phyloP scores from a whole-genome alignment of 2,797 vertebrate species.

The Channa striata region DNA sequence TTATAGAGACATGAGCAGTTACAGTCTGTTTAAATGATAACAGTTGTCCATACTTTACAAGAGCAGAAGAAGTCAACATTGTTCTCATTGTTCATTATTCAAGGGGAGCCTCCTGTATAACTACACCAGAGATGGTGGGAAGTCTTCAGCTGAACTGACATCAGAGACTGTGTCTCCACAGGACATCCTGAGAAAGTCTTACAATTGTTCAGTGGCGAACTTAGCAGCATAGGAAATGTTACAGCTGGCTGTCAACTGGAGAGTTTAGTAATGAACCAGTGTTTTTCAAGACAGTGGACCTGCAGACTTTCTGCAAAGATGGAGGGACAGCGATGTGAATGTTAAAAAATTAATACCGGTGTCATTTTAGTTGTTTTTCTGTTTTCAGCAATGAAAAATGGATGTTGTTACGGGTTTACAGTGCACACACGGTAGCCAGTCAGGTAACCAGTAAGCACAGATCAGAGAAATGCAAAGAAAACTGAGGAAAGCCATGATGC shows the following conservation, averaged over 20 bases:
- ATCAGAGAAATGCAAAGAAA: neutral
- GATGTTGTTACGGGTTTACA: neutral
- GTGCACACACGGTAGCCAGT: neutral
- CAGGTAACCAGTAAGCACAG: neutral
- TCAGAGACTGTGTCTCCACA: slow-evolving; percentile 35
- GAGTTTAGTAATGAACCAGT: slow-evolving; percentile 6
- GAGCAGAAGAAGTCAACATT: slow-evolving; percentile 31
- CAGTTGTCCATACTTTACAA: slow-evolving; percentile 28
- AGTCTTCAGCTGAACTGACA: slow-evolving; percentile 43
- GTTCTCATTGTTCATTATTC: slow-evolving; percentile 49
- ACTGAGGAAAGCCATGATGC: neutral
- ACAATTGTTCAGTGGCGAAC: slow-evolving; percentile 7
- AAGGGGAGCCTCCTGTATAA: slow-evolving; percentile 38
- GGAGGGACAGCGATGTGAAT: neutral
- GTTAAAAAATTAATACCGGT: slow-evolving; percentile 8
- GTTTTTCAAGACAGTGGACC: neutral
- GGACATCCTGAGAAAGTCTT: slow-evolving; percentile 32
- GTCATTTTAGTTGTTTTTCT: slow-evolving; percentile 4
- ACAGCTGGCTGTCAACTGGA: slow-evolving; percentile 15
- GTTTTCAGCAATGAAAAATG: neutral
- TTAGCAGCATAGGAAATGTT: slow-evolving; percentile 11
- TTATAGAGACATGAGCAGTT: slow-evolving; percentile 20
- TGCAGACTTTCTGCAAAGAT: slow-evolving; percentile 5
- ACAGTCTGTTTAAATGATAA: slow-evolving; percentile 10
- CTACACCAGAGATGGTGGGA: slow-evolving; percentile 15